Evolutionary conservation across 2,888 invertebrate genomes (phyloP).

Genomic region (Limnephilus marmoratus): DNA sequence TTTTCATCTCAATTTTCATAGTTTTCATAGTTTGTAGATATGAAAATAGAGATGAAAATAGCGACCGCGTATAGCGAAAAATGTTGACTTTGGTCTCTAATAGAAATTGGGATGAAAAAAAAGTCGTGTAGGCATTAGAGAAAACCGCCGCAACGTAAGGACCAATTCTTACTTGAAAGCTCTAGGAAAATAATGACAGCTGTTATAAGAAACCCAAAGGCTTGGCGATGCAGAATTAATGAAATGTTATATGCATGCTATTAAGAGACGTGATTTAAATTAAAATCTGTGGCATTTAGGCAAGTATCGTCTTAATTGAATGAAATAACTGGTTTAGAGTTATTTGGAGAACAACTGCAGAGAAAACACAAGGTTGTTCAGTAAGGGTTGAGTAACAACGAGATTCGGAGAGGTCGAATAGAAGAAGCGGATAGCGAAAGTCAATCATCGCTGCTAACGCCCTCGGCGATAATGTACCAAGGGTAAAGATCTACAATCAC

Average conservation of each 20-base stretch:
- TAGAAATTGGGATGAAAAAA: no score
- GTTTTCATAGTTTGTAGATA: no score
- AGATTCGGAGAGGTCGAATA: not conserved
- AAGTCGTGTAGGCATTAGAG: no score
- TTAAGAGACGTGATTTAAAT: not conserved
- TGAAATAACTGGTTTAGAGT: not conserved
- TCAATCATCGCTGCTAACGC: not conserved
- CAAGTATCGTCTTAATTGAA: not conserved
- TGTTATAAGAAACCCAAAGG: not conserved
- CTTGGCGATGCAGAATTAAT: not conserved
- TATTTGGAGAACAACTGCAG: not conserved
- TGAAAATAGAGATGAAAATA: no score
- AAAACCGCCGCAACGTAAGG: no score
- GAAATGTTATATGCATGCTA: not conserved
- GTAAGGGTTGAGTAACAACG: not conserved
- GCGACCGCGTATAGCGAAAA: no score
- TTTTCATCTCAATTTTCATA: no score
- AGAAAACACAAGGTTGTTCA: not conserved
- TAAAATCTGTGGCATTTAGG: not conserved
- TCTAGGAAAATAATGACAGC: not conserved
- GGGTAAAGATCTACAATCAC: not conserved
- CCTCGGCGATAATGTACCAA: not conserved
- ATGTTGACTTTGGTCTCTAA: no score
- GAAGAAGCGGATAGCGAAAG: not conserved
- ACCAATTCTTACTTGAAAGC: no score